phyloP scores from a whole-genome alignment of 2,888 invertebrate genomes.

The Sinelater perroti region DNA sequence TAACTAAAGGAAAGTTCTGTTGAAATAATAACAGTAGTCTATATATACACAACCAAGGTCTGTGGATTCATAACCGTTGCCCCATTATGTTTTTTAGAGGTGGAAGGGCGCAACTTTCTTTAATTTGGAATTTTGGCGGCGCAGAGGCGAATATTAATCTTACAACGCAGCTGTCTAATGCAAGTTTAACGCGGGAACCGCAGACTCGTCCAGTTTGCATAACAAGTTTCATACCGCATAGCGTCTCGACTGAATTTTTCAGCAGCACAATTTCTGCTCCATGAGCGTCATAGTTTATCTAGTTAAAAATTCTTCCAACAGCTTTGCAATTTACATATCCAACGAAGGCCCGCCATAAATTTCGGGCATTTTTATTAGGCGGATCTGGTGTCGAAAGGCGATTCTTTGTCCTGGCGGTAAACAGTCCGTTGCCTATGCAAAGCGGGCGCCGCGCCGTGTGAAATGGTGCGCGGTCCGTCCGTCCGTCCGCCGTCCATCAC shows the following conservation, averaged over 20 bases:
- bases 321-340: conserved; percentile 39
- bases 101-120: too few relatives aligned
- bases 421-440: conserved; percentile 28
- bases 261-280: conserved; percentile 38
- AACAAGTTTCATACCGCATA: conserved; percentile 40
- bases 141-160: conserved; percentile 37
- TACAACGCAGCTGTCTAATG: conserved; percentile 36
- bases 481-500: conserved; percentile 13
- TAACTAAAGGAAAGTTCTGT: too few relatives aligned
- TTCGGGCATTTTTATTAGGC: conserved; percentile 33
- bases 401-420: conserved; percentile 35
- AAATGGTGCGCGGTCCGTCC: conserved; percentile 25
- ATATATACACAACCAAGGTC: too few relatives aligned
- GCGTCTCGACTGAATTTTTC: conserved; percentile 40
- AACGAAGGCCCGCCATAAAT: conserved; percentile 38
- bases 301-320: conserved; percentile 40
- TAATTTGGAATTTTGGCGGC: conserved; percentile 25
- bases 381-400: conserved; percentile 36
- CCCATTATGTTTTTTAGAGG: too few relatives aligned
- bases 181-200: conserved; percentile 38
- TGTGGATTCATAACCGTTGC: too few relatives aligned
- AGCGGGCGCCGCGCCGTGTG: conserved; percentile 25
- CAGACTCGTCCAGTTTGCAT: conserved; percentile 40
- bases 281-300: conserved; percentile 40
- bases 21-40: too few relatives aligned